Evolutionary conservation across 2,888 invertebrate genomes (phyloP).

Genomic region (Hypomecis punctinalis): DNA sequence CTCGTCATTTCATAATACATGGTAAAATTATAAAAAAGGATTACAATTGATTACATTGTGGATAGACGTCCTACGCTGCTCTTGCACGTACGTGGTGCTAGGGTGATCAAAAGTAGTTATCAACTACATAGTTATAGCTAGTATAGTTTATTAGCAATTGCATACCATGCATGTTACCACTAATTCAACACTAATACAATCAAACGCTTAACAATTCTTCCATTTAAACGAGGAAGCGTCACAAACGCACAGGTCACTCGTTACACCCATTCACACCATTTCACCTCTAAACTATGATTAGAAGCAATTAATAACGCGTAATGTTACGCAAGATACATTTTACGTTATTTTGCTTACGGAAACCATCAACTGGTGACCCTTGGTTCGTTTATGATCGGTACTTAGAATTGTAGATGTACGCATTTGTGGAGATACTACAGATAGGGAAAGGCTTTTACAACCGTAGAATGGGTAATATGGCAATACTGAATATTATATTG

Average conservation of each 20-base stretch:
- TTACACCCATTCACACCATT: slow-evolving; percentile 10
- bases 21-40: too few relatives aligned
- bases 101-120: too few relatives aligned
- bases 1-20: too few relatives aligned
- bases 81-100: too few relatives aligned
- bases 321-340: slow-evolving; percentile 15
- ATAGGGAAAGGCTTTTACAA: background rate
- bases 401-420: background rate
- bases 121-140: too few relatives aligned
- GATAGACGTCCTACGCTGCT: too few relatives aligned
- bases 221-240: slow-evolving; percentile 3
- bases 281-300: slow-evolving; percentile 26
- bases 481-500: too few relatives aligned
- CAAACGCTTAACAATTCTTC: background rate
- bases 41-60: too few relatives aligned
- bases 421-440: background rate
- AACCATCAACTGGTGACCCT: slow-evolving; percentile 18
- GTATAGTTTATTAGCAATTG: too few relatives aligned
- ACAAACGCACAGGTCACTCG: slow-evolving; percentile 12
- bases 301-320: slow-evolving; percentile 18
- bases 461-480: too few relatives aligned
- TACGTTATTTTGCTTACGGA: slow-evolving; percentile 8
- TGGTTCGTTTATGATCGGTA: background rate
- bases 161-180: too few relatives aligned
- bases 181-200: background rate